These are phyloP conservation scores for Nomada goodeniana DNA, from an alignment of 2,888 invertebrate species.

Conservation along the genomic window DNA sequence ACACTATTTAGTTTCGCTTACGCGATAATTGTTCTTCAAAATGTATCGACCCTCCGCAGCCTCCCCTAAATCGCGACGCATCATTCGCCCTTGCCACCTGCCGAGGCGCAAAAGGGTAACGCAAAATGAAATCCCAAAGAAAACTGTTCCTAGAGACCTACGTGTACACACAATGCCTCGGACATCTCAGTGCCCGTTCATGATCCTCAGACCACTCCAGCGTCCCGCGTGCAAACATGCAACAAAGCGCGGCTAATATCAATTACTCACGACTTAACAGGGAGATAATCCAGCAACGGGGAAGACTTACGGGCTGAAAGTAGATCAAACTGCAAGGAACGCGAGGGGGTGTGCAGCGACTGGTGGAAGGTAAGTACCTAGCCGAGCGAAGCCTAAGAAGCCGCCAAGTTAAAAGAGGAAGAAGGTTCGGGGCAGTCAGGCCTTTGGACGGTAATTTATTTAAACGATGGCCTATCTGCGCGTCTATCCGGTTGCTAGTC, in stretches of 20 bases:
- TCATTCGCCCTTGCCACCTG: too few relatives aligned
- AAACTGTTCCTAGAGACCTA: too few relatives aligned
- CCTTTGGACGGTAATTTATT: conserved; percentile 64
- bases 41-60: too few relatives aligned
- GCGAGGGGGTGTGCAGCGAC: conserved; percentile 28
- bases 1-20: too few relatives aligned
- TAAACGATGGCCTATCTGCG: conserved; percentile 62
- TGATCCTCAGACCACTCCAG: too few relatives aligned
- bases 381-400: neutral
- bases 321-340: conserved; percentile 19
- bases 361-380: conserved; percentile 22
- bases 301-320: conserved; percentile 1
- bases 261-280: conserved; percentile 6
- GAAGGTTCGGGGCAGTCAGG: conserved; percentile 33
- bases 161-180: too few relatives aligned
- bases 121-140: too few relatives aligned
- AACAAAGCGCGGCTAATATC: neutral
- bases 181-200: too few relatives aligned
- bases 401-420: neutral
- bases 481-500: conserved; percentile 60
- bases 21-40: too few relatives aligned
- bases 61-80: too few relatives aligned
- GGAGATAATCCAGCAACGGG: neutral
- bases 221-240: too few relatives aligned
- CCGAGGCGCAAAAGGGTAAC: too few relatives aligned